Evolutionary conservation across 2,797 vertebrate genomes (phyloP).

Genomic region (Eulemur rubriventer): DNA sequence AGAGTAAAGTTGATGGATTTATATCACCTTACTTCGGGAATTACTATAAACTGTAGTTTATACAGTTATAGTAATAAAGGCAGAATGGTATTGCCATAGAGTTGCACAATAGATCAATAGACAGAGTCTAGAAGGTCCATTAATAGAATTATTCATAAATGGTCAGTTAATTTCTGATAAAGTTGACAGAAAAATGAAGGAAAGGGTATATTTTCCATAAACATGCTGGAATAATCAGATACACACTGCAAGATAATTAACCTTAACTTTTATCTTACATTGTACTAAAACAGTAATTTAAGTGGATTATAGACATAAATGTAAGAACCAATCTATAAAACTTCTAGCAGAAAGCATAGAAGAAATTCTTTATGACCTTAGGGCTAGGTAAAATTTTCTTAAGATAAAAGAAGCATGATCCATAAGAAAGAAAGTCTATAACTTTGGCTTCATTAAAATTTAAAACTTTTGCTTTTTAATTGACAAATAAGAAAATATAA

Average conservation of each 20-base stretch:
- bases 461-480: not conserved
- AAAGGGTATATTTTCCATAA: not conserved
- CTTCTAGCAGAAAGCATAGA: not conserved
- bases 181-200: too few relatives aligned
- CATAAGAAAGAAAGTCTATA: not conserved
- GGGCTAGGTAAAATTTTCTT: not conserved
- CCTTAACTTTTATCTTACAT: not conserved
- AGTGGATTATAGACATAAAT: not conserved
- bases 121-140: not conserved
- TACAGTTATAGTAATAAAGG: not conserved
- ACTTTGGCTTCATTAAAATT: not conserved
- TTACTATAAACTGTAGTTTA: not conserved
- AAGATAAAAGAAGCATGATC: not conserved
- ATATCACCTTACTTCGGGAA: not conserved
- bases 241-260: not conserved
- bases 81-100: not conserved
- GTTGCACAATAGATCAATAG: not conserved
- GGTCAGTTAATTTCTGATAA: not conserved
- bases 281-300: not conserved
- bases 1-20: not conserved
- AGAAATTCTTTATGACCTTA: not conserved
- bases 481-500: not conserved
- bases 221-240: not conserved
- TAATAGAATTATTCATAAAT: too few relatives aligned
- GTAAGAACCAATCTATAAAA: not conserved